Conservation (phyloP, 1,140 invertebrate species). For the Pseudoatta argentina region DNA sequence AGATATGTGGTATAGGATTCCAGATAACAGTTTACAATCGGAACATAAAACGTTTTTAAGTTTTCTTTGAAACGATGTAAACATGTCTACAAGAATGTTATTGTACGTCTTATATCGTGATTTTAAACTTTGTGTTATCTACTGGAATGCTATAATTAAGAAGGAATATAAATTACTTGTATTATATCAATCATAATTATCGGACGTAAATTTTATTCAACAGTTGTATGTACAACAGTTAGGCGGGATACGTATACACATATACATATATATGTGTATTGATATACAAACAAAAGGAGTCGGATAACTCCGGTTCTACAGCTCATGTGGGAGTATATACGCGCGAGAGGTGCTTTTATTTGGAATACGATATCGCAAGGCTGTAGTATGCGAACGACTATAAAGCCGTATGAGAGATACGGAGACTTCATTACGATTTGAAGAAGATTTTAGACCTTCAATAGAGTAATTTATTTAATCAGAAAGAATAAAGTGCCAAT, state of each 20-base stretch:
- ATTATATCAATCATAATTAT: slow-evolving; percentile 45
- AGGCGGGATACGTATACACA: neutral
- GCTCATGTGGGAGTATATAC: neutral
- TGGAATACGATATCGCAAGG: slow-evolving; percentile 37
- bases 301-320: slow-evolving; percentile 17
- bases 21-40: too few species aligned
- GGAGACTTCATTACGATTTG: neutral
- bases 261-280: neutral
- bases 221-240: neutral
- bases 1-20: too few species aligned
- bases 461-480: too few species aligned
- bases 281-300: slow-evolving; percentile 29
- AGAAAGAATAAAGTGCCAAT: too few species aligned
- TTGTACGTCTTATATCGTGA: too few species aligned
- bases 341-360: slow-evolving; percentile 39
- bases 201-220: slow-evolving; percentile 27
- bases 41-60: too few species aligned
- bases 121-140: too few species aligned
- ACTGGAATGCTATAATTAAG: neutral
- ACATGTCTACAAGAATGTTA: too few species aligned
- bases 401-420: slow-evolving; percentile 11
- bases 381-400: slow-evolving; percentile 6
- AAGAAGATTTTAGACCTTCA: neutral
- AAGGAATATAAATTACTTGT: slow-evolving; percentile 26
- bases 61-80: too few species aligned